phyloP scores from a whole-genome alignment of 2,797 vertebrate genomes.

The Alosa sapidissima region DNA sequence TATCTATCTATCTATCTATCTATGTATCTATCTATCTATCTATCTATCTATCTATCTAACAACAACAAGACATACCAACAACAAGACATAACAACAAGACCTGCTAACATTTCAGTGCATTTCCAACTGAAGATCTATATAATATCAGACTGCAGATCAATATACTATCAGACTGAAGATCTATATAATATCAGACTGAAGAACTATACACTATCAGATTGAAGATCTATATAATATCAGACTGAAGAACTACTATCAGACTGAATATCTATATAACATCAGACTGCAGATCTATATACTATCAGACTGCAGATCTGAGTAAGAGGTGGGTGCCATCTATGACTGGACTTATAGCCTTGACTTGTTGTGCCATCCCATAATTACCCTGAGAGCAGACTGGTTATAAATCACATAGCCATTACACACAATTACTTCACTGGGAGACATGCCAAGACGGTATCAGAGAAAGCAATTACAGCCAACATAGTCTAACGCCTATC shows the following conservation, averaged over 20 bases:
- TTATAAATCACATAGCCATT: conserved; percentile 10
- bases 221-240: too few species aligned
- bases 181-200: too few species aligned
- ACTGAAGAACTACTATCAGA: too few species aligned
- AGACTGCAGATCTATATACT: background rate
- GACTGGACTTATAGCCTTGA: background rate
- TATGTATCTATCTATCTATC: too few species aligned
- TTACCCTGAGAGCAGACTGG: background rate
- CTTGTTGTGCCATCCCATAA: conserved; percentile 6
- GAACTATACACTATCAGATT: too few species aligned
- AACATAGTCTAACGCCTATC: background rate
- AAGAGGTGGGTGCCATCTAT: background rate
- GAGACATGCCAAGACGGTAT: background rate
- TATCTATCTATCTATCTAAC: too few species aligned
- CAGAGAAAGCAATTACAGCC: background rate
- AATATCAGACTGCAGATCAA: too few species aligned
- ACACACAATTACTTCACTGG: conserved; percentile 20
- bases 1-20: too few species aligned
- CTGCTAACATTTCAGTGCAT: background rate
- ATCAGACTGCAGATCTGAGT: background rate
- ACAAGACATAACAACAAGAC: background rate
- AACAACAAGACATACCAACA: background rate
- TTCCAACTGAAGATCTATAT: background rate
- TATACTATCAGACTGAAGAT: too few species aligned
- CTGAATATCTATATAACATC: background rate